These are phyloP conservation scores for Bucco capensis DNA, from an alignment of 2,113 vertebrate genomes.

Conservation along the genomic window DNA sequence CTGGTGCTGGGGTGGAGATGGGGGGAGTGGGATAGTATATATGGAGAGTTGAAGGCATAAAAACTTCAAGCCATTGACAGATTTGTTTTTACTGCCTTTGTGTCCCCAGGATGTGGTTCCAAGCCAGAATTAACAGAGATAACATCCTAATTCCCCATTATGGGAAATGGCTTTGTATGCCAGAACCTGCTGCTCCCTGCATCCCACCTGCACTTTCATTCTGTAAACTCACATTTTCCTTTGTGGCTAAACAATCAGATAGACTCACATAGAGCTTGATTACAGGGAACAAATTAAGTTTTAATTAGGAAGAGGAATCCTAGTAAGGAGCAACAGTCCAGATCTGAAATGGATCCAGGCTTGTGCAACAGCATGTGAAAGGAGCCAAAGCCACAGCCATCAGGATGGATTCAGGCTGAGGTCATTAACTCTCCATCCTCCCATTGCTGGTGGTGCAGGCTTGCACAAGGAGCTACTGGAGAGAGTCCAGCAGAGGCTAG, in stretches of 20 bases:
- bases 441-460: background rate
- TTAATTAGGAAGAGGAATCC: background rate
- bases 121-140: background rate
- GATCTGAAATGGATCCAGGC: background rate
- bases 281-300: background rate
- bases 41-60: background rate
- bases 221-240: background rate
- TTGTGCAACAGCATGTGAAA: background rate
- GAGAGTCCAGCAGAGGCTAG: no score
- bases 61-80: background rate
- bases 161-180: background rate
- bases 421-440: background rate
- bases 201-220: background rate
- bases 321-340: background rate
- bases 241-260: background rate
- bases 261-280: background rate
- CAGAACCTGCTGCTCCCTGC: background rate
- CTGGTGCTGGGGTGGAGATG: background rate
- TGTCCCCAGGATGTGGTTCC: background rate
- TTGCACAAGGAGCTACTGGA: no score
- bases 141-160: background rate
- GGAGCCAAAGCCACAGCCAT: background rate
- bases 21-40: background rate
- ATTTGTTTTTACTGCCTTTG: background rate
- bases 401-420: background rate